Evolutionary conservation across 2,888 invertebrate genomes (phyloP).

Genomic region (Epinotia ramella): DNA sequence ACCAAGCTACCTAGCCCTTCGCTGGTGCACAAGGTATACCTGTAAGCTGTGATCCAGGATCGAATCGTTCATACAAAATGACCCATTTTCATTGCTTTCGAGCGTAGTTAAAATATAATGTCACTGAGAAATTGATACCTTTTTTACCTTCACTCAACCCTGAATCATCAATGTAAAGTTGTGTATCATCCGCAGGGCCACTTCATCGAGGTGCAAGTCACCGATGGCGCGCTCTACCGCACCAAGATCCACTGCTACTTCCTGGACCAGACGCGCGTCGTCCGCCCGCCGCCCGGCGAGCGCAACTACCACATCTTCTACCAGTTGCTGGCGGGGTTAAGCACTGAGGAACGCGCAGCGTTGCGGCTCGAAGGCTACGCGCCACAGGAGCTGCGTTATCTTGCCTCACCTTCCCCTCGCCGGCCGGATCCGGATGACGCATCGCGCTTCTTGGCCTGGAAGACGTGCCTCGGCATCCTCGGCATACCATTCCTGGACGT

Average conservation of each 20-base stretch:
- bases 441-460: conserved; percentile 94
- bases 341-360: conserved; percentile 93
- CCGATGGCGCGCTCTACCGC: conserved; percentile 96
- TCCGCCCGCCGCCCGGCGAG: conserved; percentile 93
- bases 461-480: conserved; percentile 94
- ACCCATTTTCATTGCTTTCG: no score
- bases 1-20: no score
- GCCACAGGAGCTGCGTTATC: conserved; percentile 91
- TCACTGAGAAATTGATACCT: not conserved
- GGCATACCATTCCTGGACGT: conserved; percentile 98
- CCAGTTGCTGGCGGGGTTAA: conserved; percentile 96
- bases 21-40: no score
- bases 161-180: not conserved
- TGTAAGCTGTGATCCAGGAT: not conserved
- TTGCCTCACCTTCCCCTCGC: conserved; percentile 88
- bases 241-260: conserved; percentile 99
- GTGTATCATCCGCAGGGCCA: conserved; percentile 88
- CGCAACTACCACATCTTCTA: conserved; percentile 99
- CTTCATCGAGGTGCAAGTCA: conserved; percentile 98
- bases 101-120: no score
- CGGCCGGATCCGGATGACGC: conserved; percentile 75
- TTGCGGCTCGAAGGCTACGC: conserved; percentile 95
- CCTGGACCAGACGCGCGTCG: conserved; percentile 96
- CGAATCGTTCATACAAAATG: not conserved
- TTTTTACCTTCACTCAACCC: not conserved